Conservation (phyloP, 2,888 invertebrate genomes). For the Lasioglossum figueresi region DNA sequence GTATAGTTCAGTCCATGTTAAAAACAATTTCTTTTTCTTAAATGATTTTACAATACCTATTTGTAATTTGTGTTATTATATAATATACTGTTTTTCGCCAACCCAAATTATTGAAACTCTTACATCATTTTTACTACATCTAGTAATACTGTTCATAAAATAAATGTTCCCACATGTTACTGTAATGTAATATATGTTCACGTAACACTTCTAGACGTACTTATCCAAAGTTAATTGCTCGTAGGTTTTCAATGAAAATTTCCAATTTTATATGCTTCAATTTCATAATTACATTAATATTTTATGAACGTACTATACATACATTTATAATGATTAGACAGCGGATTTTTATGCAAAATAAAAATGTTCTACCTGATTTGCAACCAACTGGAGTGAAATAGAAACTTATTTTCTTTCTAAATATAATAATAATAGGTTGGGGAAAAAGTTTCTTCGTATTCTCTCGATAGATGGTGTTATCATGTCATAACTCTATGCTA, state of each 20-base stretch:
- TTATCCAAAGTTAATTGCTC: background rate
- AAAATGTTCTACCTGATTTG: too few species aligned
- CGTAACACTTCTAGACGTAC: background rate
- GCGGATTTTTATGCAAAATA: too few species aligned
- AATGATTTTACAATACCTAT: constrained; percentile 7
- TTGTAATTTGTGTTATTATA: background rate
- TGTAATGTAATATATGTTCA: constrained; percentile 8
- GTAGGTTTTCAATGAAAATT: background rate
- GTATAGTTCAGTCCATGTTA: constrained; percentile 42
- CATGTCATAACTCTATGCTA: too few species aligned
- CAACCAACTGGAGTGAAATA: too few species aligned
- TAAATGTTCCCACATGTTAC: constrained; percentile 38
- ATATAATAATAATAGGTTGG: too few species aligned
- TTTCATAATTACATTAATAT: constrained; percentile 32
- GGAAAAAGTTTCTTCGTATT: too few species aligned
- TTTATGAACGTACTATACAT: constrained; percentile 34
- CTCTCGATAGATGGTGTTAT: too few species aligned
- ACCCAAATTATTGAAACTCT: background rate
- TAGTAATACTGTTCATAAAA: constrained; percentile 24
- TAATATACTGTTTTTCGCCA: background rate
- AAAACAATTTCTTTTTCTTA: constrained; percentile 7
- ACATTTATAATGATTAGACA: constrained; percentile 53
- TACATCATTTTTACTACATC: background rate
- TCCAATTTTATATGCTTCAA: constrained; percentile 23
- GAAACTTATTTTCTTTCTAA: too few species aligned